Evolutionary conservation across 2,888 invertebrate species (phyloP), one percentile per base, ranked within the genome.

Genomic region (Craniophora ligustri): DNA sequence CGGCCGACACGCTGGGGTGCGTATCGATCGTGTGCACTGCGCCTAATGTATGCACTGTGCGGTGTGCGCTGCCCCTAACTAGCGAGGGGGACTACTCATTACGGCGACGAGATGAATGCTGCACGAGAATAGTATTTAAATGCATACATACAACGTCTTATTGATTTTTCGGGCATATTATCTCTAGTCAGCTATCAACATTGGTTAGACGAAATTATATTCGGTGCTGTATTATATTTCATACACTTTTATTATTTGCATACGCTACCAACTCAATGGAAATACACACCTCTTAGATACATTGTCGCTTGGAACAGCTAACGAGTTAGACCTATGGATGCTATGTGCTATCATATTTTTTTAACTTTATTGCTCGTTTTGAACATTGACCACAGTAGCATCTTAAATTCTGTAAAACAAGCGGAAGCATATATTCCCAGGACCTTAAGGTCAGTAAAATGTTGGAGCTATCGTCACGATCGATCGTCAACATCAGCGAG

Each of bases 21-120:
- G 70, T 76, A 78, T 78, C 74, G 79, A 81, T 67, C 75, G 63
- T 50, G 58, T 61, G 72, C 61, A 31, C 10, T 59, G 18, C 15
- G 44, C 23, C 15, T 56, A 50, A 40, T 64, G 65, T 44, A 65
- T 64, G 70, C 70, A 56, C 57, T n/a, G n/a, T n/a, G n/a, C n/a
- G n/a, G 65, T 44, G 57, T 64, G 70, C 70, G 49, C 57, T 46
- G 41, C 44, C 64, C 69, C 64, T 45, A 18, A 15, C 39, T 34
- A 19, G 10, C 13, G 35, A 28, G 11, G 16, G 31, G 51, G 35
- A 10, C 32, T 31, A 4, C 32, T 14, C 40, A 21, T 38, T 19
- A 18, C 26, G 5, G 19, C 2, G 23, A 26, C 13, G 26, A 49
- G 38, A 44, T 18, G 14, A 59, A 40, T 40, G 28, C 18, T 26